Conservation (phyloP, 2,113 vertebrate species). For the Alethe castanea region DNA sequence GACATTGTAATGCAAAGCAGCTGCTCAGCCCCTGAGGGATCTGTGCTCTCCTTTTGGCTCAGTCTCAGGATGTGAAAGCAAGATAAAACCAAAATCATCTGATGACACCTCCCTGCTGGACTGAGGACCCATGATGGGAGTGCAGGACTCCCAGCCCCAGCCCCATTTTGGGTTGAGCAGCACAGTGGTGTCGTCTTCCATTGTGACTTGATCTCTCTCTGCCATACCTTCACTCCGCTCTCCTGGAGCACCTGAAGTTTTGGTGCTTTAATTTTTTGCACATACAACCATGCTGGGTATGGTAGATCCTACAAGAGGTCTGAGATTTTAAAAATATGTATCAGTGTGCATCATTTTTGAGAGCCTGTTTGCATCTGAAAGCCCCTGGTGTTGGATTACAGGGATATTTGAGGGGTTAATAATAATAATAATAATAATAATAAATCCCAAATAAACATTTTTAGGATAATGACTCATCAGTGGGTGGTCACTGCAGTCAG, state of each 20-base stretch:
- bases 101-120: background rate
- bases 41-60: background rate
- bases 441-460: background rate
- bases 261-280: background rate
- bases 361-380: background rate
- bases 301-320: background rate
- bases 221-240: background rate
- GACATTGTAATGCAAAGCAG: background rate
- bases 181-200: background rate
- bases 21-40: background rate
- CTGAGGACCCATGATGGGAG: background rate
- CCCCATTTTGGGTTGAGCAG: background rate
- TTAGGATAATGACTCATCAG: background rate
- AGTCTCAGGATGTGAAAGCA: background rate
- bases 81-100: background rate
- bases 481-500: background rate
- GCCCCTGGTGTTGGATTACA: background rate
- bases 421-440: background rate
- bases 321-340: background rate
- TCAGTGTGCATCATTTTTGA: background rate
- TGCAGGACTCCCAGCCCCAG: background rate
- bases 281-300: background rate
- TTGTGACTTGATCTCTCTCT: background rate
- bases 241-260: background rate
- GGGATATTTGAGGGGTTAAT: background rate